phyloP scores from a whole-genome alignment of 2,113 vertebrate species.

The Myrmecobius fasciatus region DNA sequence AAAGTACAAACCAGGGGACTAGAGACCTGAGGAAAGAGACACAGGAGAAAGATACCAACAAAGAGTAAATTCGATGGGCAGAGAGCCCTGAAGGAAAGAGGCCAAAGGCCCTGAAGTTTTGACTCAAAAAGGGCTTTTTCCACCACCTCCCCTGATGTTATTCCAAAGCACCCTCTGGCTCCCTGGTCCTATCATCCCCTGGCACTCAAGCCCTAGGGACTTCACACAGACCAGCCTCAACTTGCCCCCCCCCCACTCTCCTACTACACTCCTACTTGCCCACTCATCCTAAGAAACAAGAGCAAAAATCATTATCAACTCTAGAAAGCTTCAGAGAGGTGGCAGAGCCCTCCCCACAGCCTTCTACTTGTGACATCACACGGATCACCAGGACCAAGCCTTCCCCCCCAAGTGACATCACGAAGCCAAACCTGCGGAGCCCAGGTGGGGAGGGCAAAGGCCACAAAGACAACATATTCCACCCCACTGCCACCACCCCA shows the following conservation, averaged over 20 bases:
- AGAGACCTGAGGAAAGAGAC: slow-evolving; percentile 81
- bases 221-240: slow-evolving; percentile 42
- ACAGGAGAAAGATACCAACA: slow-evolving; percentile 14
- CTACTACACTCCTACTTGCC: slow-evolving; percentile 33
- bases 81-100: slow-evolving; percentile 46
- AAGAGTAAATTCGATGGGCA: slow-evolving; percentile 27
- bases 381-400: slow-evolving; percentile 1
- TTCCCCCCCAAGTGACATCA: slow-evolving; percentile 5
- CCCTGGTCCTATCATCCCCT: slow-evolving; percentile 39
- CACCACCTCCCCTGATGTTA: neutral
- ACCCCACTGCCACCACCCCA: slow-evolving; percentile 25
- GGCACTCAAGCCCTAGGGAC: slow-evolving; percentile 37
- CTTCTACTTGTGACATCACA: neutral
- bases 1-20: slow-evolving; percentile 74
- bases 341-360: neutral
- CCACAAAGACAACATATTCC: neutral
- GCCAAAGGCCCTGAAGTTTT: slow-evolving; percentile 17
- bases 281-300: slow-evolving; percentile 42
- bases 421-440: slow-evolving; percentile 4
- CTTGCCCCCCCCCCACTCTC: neutral
- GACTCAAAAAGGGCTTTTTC: slow-evolving; percentile 9
- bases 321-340: neutral
- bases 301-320: slow-evolving; percentile 22
- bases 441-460: slow-evolving; percentile 13
- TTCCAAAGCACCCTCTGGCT: neutral